Base-by-base conservation (phyloP, 1,140 invertebrate species). In the Drosophila seguyi region DNA sequence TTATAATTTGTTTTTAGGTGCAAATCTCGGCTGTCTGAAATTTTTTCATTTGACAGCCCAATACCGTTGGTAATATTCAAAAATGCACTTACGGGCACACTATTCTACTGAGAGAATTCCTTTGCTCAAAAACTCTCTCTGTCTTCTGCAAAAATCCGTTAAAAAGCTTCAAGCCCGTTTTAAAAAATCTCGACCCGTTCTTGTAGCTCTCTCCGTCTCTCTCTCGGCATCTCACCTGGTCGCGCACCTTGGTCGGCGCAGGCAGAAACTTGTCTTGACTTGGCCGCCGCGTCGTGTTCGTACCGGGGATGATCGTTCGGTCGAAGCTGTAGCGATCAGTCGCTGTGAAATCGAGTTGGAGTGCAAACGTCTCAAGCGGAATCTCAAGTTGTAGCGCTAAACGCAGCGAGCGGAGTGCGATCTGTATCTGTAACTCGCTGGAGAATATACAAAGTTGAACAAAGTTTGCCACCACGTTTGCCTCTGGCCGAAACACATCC, bases 401-500 rank as follows among this genome's bases (percentile, higher is more conserved):
- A 45, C 45, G 62, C 45, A 82, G 55, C 56, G 47, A 58, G 29
- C 44, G 60, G 75, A 77, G 80, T 59, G 77, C 53, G 76, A 78
- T 61, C 38, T 45, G 22, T 27, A 44, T 44, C 25, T 36, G 34
- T 25, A 65, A 27, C 41, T 39, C 7, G 29, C 29, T 29, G 29
- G 29, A n/a, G 14, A 56, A 39, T 56, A 68, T 85, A 87, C 84
- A 84, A 87, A 87, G 84, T 87, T 87, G 84, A 87, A 87, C 82
- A 57, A 88, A 87, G 80, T 77, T 80, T 65, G 78, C 50, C 31
- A 36, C 31, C 18, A 22, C 69, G 88, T 80, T 88, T 88, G 84
- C 84, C 71, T 87, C 50, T 68, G 81, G 72, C 72, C 75, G 63
- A 83, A 77, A 88, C 63, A 77, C 69, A 88, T 87, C 75, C 78